phyloP scores from a whole-genome alignment of 2,113 vertebrate species.

The Ctenomys sociabilis region DNA sequence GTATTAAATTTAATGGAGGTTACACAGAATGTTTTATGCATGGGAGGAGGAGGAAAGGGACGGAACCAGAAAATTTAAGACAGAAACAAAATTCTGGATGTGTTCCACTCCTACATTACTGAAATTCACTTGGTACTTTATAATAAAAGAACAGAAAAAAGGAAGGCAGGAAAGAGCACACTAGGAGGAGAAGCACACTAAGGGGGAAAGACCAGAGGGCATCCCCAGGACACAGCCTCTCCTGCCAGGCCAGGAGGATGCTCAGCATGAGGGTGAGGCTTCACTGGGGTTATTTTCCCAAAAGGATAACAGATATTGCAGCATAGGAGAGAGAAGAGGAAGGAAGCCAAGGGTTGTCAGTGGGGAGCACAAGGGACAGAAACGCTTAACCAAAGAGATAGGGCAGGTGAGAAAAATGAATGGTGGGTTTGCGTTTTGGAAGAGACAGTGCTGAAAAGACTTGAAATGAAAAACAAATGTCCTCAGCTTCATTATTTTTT shows the following conservation, averaged over 20 bases:
- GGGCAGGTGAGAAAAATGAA: background rate
- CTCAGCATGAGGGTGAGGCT: conserved; percentile 82
- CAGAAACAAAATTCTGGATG: conserved; percentile 88
- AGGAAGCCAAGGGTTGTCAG: conserved; percentile 49
- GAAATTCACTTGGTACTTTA: conserved; percentile 87
- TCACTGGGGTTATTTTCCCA: conserved; percentile 83
- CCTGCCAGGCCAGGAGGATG: conserved; percentile 80
- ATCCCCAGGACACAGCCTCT: conserved; percentile 82
- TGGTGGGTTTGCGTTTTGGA: conserved; percentile 63
- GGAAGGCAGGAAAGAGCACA: conserved; percentile 1
- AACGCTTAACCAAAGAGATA: conserved; percentile 82
- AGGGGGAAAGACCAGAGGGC: conserved; percentile 82
- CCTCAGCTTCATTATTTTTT: conserved; percentile 86
- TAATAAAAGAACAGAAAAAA: conserved; percentile 88
- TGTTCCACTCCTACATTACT: conserved; percentile 89
- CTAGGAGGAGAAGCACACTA: conserved; percentile 78
- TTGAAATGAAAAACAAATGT: conserved; percentile 86
- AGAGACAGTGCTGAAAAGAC: conserved; percentile 87
- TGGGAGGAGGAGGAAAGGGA: conserved; percentile 86
- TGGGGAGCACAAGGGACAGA: conserved; percentile 72
- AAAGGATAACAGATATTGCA: conserved; percentile 88
- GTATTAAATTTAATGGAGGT: conserved; percentile 99
- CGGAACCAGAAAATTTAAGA: conserved; percentile 91
- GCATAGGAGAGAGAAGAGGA: conserved; percentile 78
- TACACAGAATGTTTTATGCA: conserved; percentile 99